A percentile compares a stretch with the other conserved stretches of the same genome.
These are phyloP conservation scores for Thryonomys swinderianus DNA, from an alignment of 2,113 vertebrate genomes.

Conservation along the genomic window DNA sequence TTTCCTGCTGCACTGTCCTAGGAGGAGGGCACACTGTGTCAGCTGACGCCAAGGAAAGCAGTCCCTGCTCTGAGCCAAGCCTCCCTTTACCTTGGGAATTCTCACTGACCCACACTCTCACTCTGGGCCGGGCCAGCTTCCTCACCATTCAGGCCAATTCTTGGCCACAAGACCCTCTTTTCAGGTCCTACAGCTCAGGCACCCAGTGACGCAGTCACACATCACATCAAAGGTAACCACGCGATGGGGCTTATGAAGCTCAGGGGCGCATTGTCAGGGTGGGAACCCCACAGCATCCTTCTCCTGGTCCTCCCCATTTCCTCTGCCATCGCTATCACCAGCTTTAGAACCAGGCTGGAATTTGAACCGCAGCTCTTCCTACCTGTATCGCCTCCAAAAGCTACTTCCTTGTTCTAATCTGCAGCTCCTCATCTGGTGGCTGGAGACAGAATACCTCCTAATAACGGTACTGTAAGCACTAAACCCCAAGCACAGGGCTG, in stretches of 20 bases:
- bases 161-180: neutral
- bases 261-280: neutral
- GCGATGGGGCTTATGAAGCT: neutral
- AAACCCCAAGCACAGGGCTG: neutral
- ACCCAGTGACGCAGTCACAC: neutral
- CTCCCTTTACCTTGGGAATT: neutral
- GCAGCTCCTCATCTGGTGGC: neutral
- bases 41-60: neutral
- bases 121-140: neutral
- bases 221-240: neutral
- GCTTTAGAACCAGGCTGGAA: neutral
- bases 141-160: neutral
- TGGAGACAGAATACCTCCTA: neutral
- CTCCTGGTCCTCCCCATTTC: neutral
- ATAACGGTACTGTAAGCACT: no score
- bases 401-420: neutral
- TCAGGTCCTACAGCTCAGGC: neutral
- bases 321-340: neutral
- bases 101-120: neutral
- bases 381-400: neutral
- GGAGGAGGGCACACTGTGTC: neutral
- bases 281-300: rapidly evolving
- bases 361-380: neutral
- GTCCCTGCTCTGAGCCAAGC: neutral
- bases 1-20: neutral